phyloP scores from a whole-genome alignment of 2,113 vertebrate genomes.

The Hippocampus abdominalis region DNA sequence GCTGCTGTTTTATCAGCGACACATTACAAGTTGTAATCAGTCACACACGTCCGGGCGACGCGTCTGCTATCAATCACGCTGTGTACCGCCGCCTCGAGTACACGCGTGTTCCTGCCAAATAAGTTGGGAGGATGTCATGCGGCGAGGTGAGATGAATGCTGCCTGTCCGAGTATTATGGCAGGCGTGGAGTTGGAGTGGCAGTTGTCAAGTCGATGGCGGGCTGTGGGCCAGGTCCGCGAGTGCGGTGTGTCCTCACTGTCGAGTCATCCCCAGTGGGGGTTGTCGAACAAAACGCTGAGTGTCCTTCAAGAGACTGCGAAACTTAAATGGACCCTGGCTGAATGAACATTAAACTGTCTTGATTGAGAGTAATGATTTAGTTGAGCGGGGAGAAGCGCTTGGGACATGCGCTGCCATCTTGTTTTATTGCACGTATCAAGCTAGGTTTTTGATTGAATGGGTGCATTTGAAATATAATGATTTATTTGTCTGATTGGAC shows the following conservation, averaged over 20 bases:
- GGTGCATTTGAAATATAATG: too few relatives aligned
- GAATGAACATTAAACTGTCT: too few relatives aligned
- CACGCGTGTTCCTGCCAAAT: not conserved
- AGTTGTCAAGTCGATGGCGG: not conserved
- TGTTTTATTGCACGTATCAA: too few relatives aligned
- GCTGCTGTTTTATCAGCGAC: conserved; percentile 59
- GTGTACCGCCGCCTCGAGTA: not conserved
- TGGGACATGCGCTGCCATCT: too few relatives aligned
- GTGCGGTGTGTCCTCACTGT: not conserved
- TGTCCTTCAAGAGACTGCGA: conserved; percentile 2
- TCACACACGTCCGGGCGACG: conserved; percentile 57
- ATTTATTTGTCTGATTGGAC: too few relatives aligned
- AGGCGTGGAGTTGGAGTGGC: not conserved
- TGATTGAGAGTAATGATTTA: too few relatives aligned
- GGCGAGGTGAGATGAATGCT: not conserved
- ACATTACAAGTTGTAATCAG: conserved; percentile 61
- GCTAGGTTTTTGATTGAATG: too few relatives aligned
- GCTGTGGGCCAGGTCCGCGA: not conserved
- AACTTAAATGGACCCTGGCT: too few relatives aligned
- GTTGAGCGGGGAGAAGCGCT: too few relatives aligned
- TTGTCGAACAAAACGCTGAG: not conserved
- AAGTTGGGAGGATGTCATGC: not conserved
- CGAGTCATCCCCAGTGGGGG: not conserved
- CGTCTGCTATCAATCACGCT: not conserved
- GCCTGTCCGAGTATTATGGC: not conserved